Percentiles rank a stretch among this genome's conserved stretches.
Evolutionary conservation across 2,113 vertebrate species (phyloP).

Genomic region (Cranoglanis bouderius): DNA sequence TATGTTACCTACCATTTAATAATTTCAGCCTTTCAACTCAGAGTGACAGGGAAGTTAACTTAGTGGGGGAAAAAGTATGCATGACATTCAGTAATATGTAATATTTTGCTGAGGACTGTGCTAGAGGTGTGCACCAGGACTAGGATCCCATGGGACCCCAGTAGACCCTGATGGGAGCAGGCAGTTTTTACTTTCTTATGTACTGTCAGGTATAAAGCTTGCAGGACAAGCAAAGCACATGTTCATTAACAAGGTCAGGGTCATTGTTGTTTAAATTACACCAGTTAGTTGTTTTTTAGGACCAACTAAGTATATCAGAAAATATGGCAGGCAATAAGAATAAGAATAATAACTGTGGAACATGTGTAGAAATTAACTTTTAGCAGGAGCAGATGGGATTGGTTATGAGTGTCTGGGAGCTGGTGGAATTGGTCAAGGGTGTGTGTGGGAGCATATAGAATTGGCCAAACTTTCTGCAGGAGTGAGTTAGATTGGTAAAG

Average conservation of each 20-base stretch:
- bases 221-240: neutral
- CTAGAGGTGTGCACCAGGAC: neutral
- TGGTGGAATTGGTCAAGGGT: neutral
- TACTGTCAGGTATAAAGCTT: neutral
- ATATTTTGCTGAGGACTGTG: neutral
- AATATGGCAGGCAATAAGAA: neutral
- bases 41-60: neutral
- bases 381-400: neutral
- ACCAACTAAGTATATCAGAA: neutral
- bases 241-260: neutral
- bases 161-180: neutral
- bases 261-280: neutral
- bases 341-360: neutral
- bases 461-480: neutral
- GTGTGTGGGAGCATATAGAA: neutral
- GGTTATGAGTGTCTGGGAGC: neutral
- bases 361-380: neutral
- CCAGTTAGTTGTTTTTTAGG: neutral
- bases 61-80: neutral
- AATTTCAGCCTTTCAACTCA: slow-evolving; percentile 15
- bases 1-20: slow-evolving; percentile 24
- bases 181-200: neutral
- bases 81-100: slow-evolving; percentile 4
- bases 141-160: neutral
- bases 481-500: neutral